A percentile compares a stretch with the other conserved stretches of the same genome.
phyloP scores from a whole-genome alignment of 2,888 invertebrate species.

The Timema cristinae region DNA sequence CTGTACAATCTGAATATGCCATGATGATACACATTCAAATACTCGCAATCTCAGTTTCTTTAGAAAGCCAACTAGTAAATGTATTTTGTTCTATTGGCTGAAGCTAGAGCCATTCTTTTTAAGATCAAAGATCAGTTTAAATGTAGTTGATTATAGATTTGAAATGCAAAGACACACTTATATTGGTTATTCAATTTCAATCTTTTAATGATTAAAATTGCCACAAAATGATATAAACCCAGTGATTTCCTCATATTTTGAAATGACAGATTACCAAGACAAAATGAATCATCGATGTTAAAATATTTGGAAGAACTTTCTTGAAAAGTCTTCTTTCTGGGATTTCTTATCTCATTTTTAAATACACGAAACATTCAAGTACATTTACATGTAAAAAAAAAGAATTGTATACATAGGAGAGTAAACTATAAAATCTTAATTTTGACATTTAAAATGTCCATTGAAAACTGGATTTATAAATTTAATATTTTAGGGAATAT shows the following conservation, averaged over 20 bases:
- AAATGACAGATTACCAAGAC: neutral
- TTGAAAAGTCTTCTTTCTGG: constrained; percentile 10
- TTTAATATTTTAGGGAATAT: constrained; percentile 15
- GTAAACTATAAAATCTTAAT: neutral
- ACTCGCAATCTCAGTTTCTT: too few relatives aligned
- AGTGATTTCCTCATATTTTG: constrained; percentile 4
- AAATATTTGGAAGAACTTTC: constrained; percentile 7
- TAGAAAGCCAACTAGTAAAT: too few relatives aligned
- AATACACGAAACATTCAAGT: neutral
- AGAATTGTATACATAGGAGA: neutral
- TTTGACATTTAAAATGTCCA: neutral
- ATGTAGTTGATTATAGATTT: too few relatives aligned
- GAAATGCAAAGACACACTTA: too few relatives aligned
- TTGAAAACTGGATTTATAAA: constrained; percentile 18
- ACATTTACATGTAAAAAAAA: neutral
- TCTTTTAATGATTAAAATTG: too few relatives aligned
- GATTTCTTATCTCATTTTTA: constrained; percentile 9
- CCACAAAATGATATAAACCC: constrained; percentile 6
- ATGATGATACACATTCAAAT: too few relatives aligned
- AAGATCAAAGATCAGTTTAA: too few relatives aligned
- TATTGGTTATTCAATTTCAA: too few relatives aligned
- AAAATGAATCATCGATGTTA: too few relatives aligned
- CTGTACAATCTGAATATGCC: too few relatives aligned
- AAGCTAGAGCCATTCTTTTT: too few relatives aligned
- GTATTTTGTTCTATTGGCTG: too few relatives aligned